Base-by-base conservation (phyloP, 2,888 invertebrate genomes). In the Mythimna impura region DNA sequence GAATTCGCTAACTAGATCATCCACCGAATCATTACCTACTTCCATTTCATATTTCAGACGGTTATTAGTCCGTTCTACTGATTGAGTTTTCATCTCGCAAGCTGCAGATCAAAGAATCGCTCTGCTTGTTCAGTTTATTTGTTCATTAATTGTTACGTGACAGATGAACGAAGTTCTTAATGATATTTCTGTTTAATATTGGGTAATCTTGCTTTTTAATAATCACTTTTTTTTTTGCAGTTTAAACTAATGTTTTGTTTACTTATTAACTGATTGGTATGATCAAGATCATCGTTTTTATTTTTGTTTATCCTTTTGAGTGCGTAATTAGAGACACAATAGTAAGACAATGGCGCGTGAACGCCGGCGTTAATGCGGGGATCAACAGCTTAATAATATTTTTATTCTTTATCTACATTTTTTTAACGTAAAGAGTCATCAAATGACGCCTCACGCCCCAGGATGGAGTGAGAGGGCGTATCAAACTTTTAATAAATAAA, bases 61-160 rank as follows among this genome's bases (percentile, higher is more conserved):
- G 40, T 20, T 8, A 30, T 25, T 36, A 61, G n/a, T 54, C 10
- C 40, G 22, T 47, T 63, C 14, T 47, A 20, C 58, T 54, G 58
- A 79, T 72, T 54, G 47, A 64, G 22, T 54, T 73, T 64, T 54
- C 36, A 5, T 52, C 73, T 64, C 22, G 54, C 30, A 64, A 54
- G 14, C 30, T 34, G 47, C 25, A 78, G 62, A 78, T 78, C 40
- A 75, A 75, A 77, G 62, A 57, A 52, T 12, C n/a, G 9, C 54
- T 72, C 14, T 5, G 20, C 30, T 72, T 14, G 10, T 22, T 40
- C 2, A n/a, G 47, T 57, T 71, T 66, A 69, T 69, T 69, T 34
- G 60, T 43, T 73, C 58, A 72, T 43, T 43, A 78, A 78, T 78
- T 62, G 57, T 57, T 78, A 52, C 71, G 62, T n/a, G 62, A 75